Evolutionary conservation across 2,888 invertebrate genomes (phyloP).

Genomic region (Nebria brevicollis): DNA sequence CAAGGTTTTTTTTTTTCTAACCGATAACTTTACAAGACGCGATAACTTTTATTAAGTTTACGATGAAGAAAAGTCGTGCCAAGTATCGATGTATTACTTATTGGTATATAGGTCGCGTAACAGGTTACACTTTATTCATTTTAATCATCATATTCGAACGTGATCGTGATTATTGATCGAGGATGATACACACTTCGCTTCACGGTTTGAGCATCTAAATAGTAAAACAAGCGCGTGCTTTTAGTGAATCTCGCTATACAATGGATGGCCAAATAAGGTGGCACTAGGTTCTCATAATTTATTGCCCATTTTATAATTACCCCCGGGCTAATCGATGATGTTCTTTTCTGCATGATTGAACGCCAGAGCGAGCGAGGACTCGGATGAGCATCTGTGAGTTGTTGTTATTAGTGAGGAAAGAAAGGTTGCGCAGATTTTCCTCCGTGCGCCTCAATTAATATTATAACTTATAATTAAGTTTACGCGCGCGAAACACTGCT

Average conservation of each 20-base stretch:
- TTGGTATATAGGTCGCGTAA: conserved; percentile 21
- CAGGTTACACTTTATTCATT: conserved; percentile 28
- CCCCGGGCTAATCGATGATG: conserved; percentile 18
- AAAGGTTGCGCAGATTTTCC: background rate
- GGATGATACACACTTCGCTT: background rate
- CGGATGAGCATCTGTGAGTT: background rate
- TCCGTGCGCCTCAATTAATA: conserved; percentile 15
- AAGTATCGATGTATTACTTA: conserved; percentile 2
- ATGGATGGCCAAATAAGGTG: background rate
- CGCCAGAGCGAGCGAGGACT: background rate
- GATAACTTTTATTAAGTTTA: background rate
- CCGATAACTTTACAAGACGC: background rate
- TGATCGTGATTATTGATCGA: conserved; percentile 24
- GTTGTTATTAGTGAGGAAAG: background rate
- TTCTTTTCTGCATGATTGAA: conserved; percentile 24
- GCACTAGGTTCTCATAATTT: conserved; percentile 16
- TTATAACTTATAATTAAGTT: conserved; percentile 26
- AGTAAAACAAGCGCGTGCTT: too few species aligned
- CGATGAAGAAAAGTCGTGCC: conserved; percentile 7
- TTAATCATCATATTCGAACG: conserved; percentile 21
- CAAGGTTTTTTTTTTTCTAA: background rate
- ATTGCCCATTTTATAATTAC: conserved; percentile 21
- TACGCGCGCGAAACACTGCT: background rate
- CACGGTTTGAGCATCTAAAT: too few species aligned
- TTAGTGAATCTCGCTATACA: background rate